These are phyloP conservation scores for Dasypus novemcinctus DNA, from an alignment of 2,113 vertebrate species.

Conservation along the genomic window DNA sequence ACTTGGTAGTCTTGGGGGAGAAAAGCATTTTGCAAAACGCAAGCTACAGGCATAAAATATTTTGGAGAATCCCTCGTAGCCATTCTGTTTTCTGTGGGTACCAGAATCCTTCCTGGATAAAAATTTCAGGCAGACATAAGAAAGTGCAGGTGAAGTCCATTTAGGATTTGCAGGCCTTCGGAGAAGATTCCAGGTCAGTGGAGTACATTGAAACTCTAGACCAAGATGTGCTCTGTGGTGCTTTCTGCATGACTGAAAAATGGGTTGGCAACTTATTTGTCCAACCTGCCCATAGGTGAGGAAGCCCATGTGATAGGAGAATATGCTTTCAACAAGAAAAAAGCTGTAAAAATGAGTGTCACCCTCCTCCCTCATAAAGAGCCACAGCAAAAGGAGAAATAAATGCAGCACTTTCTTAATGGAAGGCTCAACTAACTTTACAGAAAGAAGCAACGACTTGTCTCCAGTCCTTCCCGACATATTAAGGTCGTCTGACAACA, in stretches of 20 bases:
- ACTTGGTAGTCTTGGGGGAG: slow-evolving; percentile 31
- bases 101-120: slow-evolving; percentile 1
- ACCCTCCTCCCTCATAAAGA: background rate
- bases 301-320: background rate
- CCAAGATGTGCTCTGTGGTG: too few relatives aligned
- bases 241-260: background rate
- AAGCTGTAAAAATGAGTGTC: background rate
- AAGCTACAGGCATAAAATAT: slow-evolving; percentile 37
- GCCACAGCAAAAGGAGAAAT: background rate
- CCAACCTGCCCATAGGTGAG: background rate
- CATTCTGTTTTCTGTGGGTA: background rate
- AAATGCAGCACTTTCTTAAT: background rate
- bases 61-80: background rate
- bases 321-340: background rate
- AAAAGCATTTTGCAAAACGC: slow-evolving; percentile 51
- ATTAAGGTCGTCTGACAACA: slow-evolving; percentile 32
- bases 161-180: background rate
- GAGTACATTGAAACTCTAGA: background rate
- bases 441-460: background rate
- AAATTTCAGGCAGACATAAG: background rate
- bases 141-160: background rate
- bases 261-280: background rate
- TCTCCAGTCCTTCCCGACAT: background rate
- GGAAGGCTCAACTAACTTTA: background rate
- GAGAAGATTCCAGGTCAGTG: background rate